Percentiles rank a stretch among this genome's conserved stretches.
Conservation (phyloP, 23 tunicate genomes). For the Phallusia fumigata region DNA sequence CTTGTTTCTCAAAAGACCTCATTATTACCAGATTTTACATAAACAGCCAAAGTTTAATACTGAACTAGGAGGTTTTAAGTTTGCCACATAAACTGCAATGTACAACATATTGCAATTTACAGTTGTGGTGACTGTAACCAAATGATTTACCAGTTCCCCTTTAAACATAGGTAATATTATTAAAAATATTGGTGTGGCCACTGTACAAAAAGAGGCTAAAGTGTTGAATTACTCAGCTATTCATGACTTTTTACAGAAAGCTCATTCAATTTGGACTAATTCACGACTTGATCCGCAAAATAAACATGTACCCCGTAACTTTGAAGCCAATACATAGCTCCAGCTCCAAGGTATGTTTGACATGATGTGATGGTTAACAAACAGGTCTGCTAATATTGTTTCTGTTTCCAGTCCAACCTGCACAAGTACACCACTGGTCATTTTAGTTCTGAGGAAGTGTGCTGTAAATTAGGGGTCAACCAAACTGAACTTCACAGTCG, state of each 20-base stretch:
- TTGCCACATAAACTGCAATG: too few relatives aligned
- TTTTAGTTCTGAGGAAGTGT: conserved; percentile 77
- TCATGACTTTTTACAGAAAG: conserved; percentile 57
- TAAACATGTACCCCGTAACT: conserved; percentile 76
- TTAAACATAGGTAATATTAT: too few relatives aligned
- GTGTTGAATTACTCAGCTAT: too few relatives aligned
- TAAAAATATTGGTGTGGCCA: too few relatives aligned
- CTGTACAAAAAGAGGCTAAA: too few relatives aligned
- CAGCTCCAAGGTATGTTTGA: conserved; percentile 2
- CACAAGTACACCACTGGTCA: conserved; percentile 52
- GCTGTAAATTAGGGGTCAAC: conserved; percentile 68
- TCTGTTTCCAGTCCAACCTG: conserved; percentile 47
- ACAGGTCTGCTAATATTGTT: not conserved
- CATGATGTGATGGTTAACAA: too few relatives aligned
- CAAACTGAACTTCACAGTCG: conserved; percentile 43
- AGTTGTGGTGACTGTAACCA: too few relatives aligned
- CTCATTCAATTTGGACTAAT: conserved; percentile 87
- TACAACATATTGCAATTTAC: not conserved
- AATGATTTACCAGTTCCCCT: too few relatives aligned
- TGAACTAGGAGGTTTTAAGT: too few relatives aligned
- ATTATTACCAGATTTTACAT: too few relatives aligned
- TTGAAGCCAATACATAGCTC: conserved; percentile 8
- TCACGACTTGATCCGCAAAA: conserved; percentile 64
- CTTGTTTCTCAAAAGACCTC: not conserved
- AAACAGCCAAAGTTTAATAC: too few relatives aligned